Evolutionary conservation across 2,888 invertebrate genomes (phyloP), one percentile per base, ranked within the genome.

Genomic region (Arctia plantaginis): DNA sequence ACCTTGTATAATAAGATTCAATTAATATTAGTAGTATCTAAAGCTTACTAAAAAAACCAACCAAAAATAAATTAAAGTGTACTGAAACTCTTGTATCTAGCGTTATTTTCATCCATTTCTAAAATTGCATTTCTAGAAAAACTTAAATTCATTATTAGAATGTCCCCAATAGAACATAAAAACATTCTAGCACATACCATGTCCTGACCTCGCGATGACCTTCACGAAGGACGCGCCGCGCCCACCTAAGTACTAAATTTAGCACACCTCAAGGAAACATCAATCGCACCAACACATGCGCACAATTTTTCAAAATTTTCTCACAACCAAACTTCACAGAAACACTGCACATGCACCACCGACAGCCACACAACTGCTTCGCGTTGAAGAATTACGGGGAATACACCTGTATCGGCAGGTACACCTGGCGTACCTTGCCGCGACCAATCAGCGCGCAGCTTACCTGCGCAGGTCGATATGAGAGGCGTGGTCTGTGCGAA

Each of bases 381-480:
- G 75, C 69, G 75, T 75, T 78, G 73, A 76, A 76, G 81, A 82
- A 75, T 73, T 76, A 77, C 80, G 77, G 88, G 91, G 92, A 92
- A 93, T 79, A 82, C 90, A 94, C 93, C 92, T 94, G 92, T 87
- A 82, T 85, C 77, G 84, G 85, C 89, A 91, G 89, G 89, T 91
- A 77, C 90, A 94, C 94, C 93, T 93, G 94, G 80, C 84, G 85
- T 87, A 92, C 90, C 92, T 91, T 90, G 83, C 84, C 82, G 82
- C 90, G 87, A 87, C 93, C 95, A 95, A 95, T 95, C 93, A 90
- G 89, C 94, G 95, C 95, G 95, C 95, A 95, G 88, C 88, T 86
- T 86, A 94, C 95, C 94, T 95, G 95, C 95, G 95, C 95, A 95
- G 95, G 86, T 95, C 95, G 94, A 95, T 95, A 95, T 92, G 90